These are phyloP conservation scores for Premnoplex brunnescens DNA, from an alignment of 2,797 vertebrate species.

Conservation along the genomic window DNA sequence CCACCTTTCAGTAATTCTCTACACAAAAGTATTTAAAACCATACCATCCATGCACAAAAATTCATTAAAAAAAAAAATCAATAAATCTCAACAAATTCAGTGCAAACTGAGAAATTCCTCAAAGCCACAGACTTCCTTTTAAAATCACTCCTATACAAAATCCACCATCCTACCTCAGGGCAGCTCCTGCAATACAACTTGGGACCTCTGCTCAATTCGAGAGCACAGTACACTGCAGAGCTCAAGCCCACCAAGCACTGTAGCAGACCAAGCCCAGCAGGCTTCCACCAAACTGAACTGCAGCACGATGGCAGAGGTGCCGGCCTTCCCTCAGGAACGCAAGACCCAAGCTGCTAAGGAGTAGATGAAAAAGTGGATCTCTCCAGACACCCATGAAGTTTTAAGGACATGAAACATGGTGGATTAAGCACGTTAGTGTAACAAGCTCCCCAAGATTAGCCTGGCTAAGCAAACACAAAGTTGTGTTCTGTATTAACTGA, in stretches of 20 bases:
- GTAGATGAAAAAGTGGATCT: neutral
- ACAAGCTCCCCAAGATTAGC: neutral
- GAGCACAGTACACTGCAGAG: neutral
- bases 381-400: neutral
- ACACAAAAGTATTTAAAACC: neutral
- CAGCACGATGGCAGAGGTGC: fast-evolving
- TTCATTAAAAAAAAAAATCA: neutral
- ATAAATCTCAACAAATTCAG: neutral
- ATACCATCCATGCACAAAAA: neutral
- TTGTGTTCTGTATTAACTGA: neutral
- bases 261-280: neutral
- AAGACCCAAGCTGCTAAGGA: neutral
- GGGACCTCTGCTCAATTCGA: neutral
- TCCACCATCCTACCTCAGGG: neutral
- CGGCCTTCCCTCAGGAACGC: neutral
- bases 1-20: neutral
- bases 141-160: neutral
- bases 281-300: neutral
- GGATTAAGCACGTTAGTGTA: neutral
- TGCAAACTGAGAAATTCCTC: neutral
- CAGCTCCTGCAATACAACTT: neutral
- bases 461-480: neutral
- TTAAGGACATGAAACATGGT: neutral
- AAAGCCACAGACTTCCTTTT: neutral
- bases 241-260: neutral